phyloP scores from a whole-genome alignment of 1,140 invertebrate species.

The Tetramorium parvispinum region DNA sequence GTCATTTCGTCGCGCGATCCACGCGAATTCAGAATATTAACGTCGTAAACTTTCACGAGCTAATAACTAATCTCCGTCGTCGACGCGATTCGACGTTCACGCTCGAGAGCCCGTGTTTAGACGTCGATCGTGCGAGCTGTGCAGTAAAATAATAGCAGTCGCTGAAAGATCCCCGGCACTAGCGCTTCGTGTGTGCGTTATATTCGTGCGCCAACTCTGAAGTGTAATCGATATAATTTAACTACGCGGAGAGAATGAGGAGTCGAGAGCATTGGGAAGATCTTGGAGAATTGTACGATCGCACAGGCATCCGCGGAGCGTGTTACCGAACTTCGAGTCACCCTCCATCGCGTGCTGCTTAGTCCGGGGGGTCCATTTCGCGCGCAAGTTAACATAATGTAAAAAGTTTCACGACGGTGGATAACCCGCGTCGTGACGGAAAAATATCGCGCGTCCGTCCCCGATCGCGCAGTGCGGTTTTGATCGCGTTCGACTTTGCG shows the following conservation, averaged over 20 bases:
- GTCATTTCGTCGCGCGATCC: constrained; percentile 38
- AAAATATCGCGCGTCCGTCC: neutral
- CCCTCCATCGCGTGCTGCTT: neutral
- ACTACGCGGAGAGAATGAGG: neutral
- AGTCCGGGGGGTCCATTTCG: constrained; percentile 63
- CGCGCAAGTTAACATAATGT: constrained; percentile 74
- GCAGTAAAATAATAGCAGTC: constrained; percentile 24
- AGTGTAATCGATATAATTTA: constrained; percentile 37
- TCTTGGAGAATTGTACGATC: constrained; percentile 35
- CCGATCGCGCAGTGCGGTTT: constrained; percentile 6
- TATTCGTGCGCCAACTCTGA: neutral
- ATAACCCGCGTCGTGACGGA: constrained; percentile 46
- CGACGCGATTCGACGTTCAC: constrained; percentile 1
- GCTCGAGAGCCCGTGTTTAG: neutral
- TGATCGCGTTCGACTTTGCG: constrained; percentile 29
- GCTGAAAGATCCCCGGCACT: neutral
- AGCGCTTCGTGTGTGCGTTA: neutral
- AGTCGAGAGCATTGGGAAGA: neutral
- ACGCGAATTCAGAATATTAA: constrained; percentile 32
- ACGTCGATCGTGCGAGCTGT: neutral
- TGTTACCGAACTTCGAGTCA: constrained; percentile 44
- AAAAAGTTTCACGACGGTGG: constrained; percentile 67
- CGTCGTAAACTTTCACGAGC: constrained; percentile 37
- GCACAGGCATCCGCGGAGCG: neutral
- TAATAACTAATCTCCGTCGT: constrained; percentile 40